These are phyloP conservation scores for Hybognathus amarus DNA, from an alignment of 2,797 vertebrate species.

Conservation along the genomic window DNA sequence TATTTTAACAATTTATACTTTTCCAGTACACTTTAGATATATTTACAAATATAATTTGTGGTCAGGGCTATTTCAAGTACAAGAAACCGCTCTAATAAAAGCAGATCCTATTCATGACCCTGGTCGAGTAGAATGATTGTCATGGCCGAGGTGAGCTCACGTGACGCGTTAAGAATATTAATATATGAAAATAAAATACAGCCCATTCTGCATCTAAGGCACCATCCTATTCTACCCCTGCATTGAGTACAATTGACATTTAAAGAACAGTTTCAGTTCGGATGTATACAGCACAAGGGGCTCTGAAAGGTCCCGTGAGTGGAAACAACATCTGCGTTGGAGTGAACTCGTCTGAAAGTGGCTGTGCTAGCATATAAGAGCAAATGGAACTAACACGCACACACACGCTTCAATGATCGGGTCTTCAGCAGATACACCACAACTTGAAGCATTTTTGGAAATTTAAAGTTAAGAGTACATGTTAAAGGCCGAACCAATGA, in stretches of 20 bases:
- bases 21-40: conserved; percentile 74
- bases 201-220: conserved; percentile 83
- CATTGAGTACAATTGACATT: conserved; percentile 62
- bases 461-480: not conserved
- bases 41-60: conserved; percentile 83
- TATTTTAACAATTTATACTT: conserved; percentile 84
- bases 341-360: conserved; percentile 38
- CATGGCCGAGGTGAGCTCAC: conserved; percentile 81
- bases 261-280: conserved; percentile 53
- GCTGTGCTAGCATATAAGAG: conserved; percentile 4
- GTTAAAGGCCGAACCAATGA: conserved; percentile 31
- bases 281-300: conserved; percentile 53
- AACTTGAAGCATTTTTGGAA: conserved; percentile 33
- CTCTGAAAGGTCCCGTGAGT: conserved; percentile 62
- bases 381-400: not conserved
- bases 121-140: conserved; percentile 86
- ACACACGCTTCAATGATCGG: not conserved
- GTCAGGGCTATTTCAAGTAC: conserved; percentile 75
- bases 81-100: conserved; percentile 66
- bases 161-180: conserved; percentile 66
- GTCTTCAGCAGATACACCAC: conserved; percentile 30
- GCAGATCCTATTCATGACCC: conserved; percentile 75
- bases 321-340: conserved; percentile 69
- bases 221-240: conserved; percentile 81
- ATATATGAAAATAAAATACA: conserved; percentile 82